Conservation (phyloP, 2,888 invertebrate genomes). For the Leptopilina syphax region DNA sequence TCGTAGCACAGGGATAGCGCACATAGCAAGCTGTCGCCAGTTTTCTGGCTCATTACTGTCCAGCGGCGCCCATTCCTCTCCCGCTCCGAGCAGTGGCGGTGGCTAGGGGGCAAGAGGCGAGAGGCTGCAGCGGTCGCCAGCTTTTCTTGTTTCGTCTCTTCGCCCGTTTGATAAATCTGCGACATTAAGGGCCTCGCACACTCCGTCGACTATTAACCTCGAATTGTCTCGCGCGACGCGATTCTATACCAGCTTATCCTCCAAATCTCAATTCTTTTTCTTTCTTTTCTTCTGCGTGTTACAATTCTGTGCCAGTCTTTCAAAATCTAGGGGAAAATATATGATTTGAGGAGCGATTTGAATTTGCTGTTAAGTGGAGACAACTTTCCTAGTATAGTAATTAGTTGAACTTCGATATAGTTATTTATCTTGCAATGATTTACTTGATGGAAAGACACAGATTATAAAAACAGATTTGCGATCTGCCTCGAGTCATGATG, state of each 20-base stretch:
- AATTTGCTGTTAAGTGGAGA: neutral
- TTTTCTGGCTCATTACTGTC: constrained; percentile 76
- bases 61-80: constrained; percentile 70
- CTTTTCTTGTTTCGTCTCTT: constrained; percentile 65
- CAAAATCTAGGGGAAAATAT: no score
- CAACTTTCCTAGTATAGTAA: constrained; percentile 19
- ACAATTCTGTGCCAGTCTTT: neutral
- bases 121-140: constrained; percentile 50
- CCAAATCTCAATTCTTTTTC: neutral
- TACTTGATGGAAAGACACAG: constrained; percentile 16
- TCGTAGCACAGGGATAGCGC: constrained; percentile 63
- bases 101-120: constrained; percentile 11
- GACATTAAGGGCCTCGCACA: constrained; percentile 61
- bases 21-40: constrained; percentile 75
- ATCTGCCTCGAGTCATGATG: constrained; percentile 24
- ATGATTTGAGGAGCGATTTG: no score
- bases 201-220: constrained; percentile 60
- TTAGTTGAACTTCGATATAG: neutral
- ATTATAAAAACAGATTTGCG: constrained; percentile 20
- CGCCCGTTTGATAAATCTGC: constrained; percentile 63
- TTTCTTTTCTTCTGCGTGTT: neutral
- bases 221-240: constrained; percentile 57
- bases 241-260: constrained; percentile 3
- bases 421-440: constrained; percentile 2
- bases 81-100: constrained; percentile 45